Base-by-base conservation (phyloP, 1,140 invertebrate genomes). In the Aphelinus atriplicis region DNA sequence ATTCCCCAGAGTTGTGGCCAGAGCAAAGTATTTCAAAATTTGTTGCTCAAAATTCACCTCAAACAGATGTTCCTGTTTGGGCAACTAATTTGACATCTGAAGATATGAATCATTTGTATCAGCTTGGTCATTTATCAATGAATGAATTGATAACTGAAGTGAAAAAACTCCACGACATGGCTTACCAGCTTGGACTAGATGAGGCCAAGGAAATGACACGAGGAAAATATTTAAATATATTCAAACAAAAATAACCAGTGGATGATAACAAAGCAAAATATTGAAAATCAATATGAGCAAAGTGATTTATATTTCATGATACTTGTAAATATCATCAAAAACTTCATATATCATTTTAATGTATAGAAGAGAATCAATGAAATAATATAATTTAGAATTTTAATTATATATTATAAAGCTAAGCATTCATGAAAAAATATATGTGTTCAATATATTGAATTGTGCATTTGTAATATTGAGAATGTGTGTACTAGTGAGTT, bases 161-260 rank as follows among this genome's bases (percentile, higher is more conserved):
- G 0, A 95, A 96, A 85, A 95, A 95, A 82, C 87, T 98, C 43
- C 96, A 98, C 84, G 96, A 98, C 83, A 89, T 95, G 63, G 96
- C 97, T 4, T 98, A 98, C 87, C 95, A 97, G 83, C 88, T 99
- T 43, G 97, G 96, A 5, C 86, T 97, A 9, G 96, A 97, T 84
- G 97, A 99, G 90, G 93, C 96, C 1, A 96, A 97, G 84, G 97
- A 98, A 90, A 97, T 98, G 94, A 98, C 96, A 0, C 89, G 96
- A 79, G 97, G 96, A 55, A 97, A 97, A 89, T 96, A 97, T 86
- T 89, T 98, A 58, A 96, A 97, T 88, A 95, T 98, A 81, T 94
- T 94, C 80, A 91, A 85, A 71, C 84, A 85, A 69, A 86, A 87
- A 75, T 26, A 26, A 26, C 26, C 26, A 26, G 26, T 26, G 26